phyloP scores from a whole-genome alignment of 1,140 invertebrate species.

The Stenopsyche tienmushanensis region DNA sequence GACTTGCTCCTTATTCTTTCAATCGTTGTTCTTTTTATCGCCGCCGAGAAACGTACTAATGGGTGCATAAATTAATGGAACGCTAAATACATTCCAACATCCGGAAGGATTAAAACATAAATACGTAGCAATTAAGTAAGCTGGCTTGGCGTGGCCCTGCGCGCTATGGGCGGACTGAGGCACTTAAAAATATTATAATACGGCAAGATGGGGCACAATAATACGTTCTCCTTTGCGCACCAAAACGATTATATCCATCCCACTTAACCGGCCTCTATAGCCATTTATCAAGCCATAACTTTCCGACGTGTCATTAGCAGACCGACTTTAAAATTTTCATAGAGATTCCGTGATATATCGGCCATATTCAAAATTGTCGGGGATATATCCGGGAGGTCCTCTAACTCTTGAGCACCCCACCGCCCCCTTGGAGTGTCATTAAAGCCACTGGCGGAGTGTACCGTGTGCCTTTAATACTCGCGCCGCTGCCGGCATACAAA shows the following conservation, averaged over 20 bases:
- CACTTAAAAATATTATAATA: conserved; percentile 41
- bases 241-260: conserved; percentile 40
- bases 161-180: neutral
- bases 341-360: conserved; percentile 42
- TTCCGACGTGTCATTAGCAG: conserved; percentile 42
- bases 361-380: conserved; percentile 41
- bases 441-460: conserved; percentile 35
- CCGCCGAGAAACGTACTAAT: too few relatives aligned
- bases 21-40: too few relatives aligned
- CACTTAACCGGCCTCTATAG: conserved; percentile 36
- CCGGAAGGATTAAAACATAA: conserved; percentile 22
- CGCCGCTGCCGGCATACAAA: conserved; percentile 37
- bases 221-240: conserved; percentile 32
- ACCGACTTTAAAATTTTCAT: conserved; percentile 43
- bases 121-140: conserved; percentile 12
- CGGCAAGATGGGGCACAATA: conserved; percentile 37
- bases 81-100: conserved; percentile 13
- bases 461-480: conserved; percentile 39
- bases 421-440: conserved; percentile 35
- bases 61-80: too few relatives aligned
- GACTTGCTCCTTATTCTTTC: too few relatives aligned
- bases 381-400: conserved; percentile 34
- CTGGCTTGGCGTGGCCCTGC: neutral
- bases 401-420: too few relatives aligned
- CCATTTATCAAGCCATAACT: conserved; percentile 42